Conservation (phyloP, 2,888 invertebrate genomes). For the Sympetrum striolatum region DNA sequence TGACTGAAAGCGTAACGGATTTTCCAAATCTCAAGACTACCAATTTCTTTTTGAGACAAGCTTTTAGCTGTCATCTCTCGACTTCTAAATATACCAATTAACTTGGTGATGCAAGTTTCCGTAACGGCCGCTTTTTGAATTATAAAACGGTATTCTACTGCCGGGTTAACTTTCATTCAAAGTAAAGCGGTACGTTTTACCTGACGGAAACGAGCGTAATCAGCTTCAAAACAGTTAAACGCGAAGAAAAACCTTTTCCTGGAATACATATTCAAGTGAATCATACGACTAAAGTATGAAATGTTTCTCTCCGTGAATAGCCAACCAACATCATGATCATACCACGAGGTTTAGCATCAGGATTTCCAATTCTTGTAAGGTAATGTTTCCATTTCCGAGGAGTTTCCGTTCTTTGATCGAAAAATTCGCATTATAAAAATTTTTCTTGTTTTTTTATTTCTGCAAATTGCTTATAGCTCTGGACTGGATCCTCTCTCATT, state of each 20-base stretch:
- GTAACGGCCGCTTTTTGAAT: no score
- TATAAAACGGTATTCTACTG: no score
- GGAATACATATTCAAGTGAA: no score
- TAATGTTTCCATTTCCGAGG: background rate
- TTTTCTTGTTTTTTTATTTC: background rate
- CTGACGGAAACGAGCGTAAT: no score
- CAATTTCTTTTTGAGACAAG: background rate
- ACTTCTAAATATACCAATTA: background rate
- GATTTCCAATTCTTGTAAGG: background rate
- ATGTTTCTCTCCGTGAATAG: background rate
- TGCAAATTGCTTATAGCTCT: background rate
- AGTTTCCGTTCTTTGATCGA: background rate
- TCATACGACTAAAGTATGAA: background rate
- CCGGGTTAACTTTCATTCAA: no score
- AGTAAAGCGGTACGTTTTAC: no score
- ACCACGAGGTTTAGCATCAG: background rate
- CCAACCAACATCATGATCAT: background rate
- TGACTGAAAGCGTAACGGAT: background rate
- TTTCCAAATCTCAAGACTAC: background rate
- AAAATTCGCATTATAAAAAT: no score
- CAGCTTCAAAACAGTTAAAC: no score
- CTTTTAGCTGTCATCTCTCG: background rate
- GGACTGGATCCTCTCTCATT: constrained; percentile 58
- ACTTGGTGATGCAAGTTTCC: no score
- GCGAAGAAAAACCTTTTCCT: no score